Evolutionary conservation across 1,140 invertebrate genomes (phyloP).

Genomic region (Lycorma delicatula): DNA sequence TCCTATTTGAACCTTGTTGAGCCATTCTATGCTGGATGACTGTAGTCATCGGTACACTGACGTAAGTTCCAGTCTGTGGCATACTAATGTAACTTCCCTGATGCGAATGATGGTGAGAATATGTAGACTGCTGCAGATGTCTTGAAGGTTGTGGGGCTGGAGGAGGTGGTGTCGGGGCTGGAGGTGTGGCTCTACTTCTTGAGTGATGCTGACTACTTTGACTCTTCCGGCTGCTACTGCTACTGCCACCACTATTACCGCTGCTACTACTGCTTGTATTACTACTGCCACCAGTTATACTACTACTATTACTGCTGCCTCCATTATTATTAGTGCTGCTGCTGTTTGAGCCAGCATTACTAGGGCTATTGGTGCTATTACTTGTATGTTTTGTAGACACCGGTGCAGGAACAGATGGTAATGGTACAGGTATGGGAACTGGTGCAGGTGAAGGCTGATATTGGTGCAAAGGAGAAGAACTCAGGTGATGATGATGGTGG

Average conservation of each 20-base stretch:
- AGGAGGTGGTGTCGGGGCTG: slow-evolving; percentile 36
- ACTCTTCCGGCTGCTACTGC: slow-evolving; percentile 40
- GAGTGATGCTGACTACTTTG: slow-evolving; percentile 43
- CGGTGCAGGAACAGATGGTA: slow-evolving; percentile 44
- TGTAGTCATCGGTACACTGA: slow-evolving; percentile 45
- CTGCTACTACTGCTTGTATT: slow-evolving; percentile 34
- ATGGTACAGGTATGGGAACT: slow-evolving; percentile 32
- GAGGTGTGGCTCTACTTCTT: slow-evolving; percentile 36
- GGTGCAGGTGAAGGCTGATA: slow-evolving; percentile 11
- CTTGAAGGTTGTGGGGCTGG: slow-evolving; percentile 37
- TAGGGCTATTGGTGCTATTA: slow-evolving; percentile 41
- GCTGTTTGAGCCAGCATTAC: slow-evolving; percentile 18
- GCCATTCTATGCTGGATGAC: slow-evolving; percentile 48
- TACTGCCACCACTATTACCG: background rate
- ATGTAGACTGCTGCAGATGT: slow-evolving; percentile 7
- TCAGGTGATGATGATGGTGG: slow-evolving; percentile 27
- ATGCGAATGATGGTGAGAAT: background rate
- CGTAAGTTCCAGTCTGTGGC: slow-evolving; percentile 14
- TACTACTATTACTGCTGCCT: slow-evolving; percentile 18
- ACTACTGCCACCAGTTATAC: background rate
- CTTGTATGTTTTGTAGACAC: slow-evolving; percentile 42
- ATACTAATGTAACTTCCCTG: background rate
- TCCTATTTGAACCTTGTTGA: slow-evolving; percentile 38
- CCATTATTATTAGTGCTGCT: slow-evolving; percentile 36
- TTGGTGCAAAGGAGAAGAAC: slow-evolving; percentile 21